Conservation (phyloP, 2,888 invertebrate genomes). For the Thereva unica region DNA sequence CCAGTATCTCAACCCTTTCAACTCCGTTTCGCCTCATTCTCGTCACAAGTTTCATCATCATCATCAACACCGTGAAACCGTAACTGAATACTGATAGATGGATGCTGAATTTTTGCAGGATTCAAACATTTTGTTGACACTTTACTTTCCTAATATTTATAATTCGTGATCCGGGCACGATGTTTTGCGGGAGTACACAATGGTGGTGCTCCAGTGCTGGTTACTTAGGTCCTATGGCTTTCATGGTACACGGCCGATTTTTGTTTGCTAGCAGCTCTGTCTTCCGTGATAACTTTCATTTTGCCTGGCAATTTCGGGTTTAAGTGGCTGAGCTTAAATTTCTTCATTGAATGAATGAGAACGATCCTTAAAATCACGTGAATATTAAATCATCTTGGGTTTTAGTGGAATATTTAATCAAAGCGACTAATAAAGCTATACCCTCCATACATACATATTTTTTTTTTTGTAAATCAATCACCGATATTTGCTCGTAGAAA, state of each 20-base stretch:
- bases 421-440: too few relatives aligned
- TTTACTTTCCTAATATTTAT: constrained; percentile 44
- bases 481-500: too few relatives aligned
- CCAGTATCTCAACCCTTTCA: constrained; percentile 2
- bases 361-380: too few relatives aligned
- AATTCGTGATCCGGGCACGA: constrained; percentile 44
- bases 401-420: too few relatives aligned
- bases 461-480: too few relatives aligned
- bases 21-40: neutral
- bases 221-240: constrained; percentile 33
- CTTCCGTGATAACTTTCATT: too few relatives aligned
- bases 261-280: constrained; percentile 10
- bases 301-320: too few relatives aligned
- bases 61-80: constrained; percentile 31
- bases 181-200: constrained; percentile 41
- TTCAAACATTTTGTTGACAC: constrained; percentile 42
- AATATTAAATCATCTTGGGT: too few relatives aligned
- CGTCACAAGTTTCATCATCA: constrained; percentile 1
- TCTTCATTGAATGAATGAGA: too few relatives aligned
- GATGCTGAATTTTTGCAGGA: constrained; percentile 41
- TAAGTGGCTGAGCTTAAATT: too few relatives aligned
- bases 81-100: constrained; percentile 32
- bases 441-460: too few relatives aligned
- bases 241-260: constrained; percentile 17
- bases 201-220: constrained; percentile 19